Evolutionary conservation across 2,888 invertebrate genomes (phyloP).

Genomic region (Amphipyra tragopoginis): DNA sequence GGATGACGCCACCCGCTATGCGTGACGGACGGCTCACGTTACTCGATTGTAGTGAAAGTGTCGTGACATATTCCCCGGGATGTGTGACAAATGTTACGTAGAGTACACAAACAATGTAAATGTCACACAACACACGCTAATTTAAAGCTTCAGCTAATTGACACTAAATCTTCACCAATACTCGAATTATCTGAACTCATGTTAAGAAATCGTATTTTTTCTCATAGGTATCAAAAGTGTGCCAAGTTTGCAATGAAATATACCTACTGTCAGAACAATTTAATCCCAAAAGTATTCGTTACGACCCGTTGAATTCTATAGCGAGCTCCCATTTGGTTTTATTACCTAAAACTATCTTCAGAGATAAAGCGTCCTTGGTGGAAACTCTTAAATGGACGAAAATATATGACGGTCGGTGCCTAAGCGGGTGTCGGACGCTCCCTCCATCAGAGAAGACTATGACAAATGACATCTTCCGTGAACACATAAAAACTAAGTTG

Average conservation of each 20-base stretch:
- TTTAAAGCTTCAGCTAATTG: slow-evolving; percentile 27
- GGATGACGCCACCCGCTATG: slow-evolving; percentile 75
- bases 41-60: slow-evolving; percentile 67
- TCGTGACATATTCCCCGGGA: slow-evolving; percentile 49
- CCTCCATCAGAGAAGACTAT: slow-evolving; percentile 59
- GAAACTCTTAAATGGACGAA: slow-evolving; percentile 36
- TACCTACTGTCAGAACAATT: slow-evolving; percentile 38
- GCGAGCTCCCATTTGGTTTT: slow-evolving; percentile 42
- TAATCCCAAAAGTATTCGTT: slow-evolving; percentile 43
- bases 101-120: slow-evolving; percentile 27
- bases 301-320: slow-evolving; percentile 30
- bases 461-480: slow-evolving; percentile 69
- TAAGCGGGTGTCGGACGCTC: slow-evolving; percentile 47
- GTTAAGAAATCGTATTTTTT: slow-evolving; percentile 12
- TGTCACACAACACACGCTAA: slow-evolving; percentile 16
- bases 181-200: slow-evolving; percentile 9
- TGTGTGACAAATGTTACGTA: slow-evolving; percentile 24
- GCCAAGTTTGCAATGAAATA: slow-evolving; percentile 43
- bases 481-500: slow-evolving; percentile 65
- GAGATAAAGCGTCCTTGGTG: slow-evolving; percentile 35
- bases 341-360: slow-evolving; percentile 43
- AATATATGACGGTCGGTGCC: slow-evolving; percentile 48
- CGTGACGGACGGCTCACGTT: slow-evolving; percentile 77
- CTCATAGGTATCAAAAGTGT: slow-evolving; percentile 25
- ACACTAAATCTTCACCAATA: slow-evolving; percentile 15